These are phyloP conservation scores for Perca flavescens DNA, from an alignment of 2,113 vertebrate genomes.

Conservation along the genomic window DNA sequence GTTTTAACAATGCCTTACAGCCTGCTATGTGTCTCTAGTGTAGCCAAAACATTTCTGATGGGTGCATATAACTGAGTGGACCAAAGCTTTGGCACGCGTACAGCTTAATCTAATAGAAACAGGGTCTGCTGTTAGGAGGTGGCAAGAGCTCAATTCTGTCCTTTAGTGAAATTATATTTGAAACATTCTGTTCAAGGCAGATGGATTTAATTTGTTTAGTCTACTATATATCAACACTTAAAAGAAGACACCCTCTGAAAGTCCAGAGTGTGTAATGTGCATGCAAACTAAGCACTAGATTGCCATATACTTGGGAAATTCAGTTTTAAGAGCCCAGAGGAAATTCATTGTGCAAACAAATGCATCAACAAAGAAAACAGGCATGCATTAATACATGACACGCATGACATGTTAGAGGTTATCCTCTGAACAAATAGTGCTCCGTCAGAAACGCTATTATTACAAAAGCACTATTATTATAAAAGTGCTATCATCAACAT, in stretches of 20 bases:
- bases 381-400: conserved; percentile 41
- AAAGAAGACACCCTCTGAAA: not conserved
- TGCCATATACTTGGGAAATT: not conserved
- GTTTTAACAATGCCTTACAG: conserved; percentile 68
- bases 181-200: conserved; percentile 44
- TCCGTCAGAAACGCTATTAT: conserved; percentile 18
- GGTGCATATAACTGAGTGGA: conserved; percentile 16
- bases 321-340: conserved; percentile 8
- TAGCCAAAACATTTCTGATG: conserved; percentile 59
- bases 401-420: conserved; percentile 41
- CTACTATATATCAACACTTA: conserved; percentile 2
- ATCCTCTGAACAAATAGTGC: conserved; percentile 37
- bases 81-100: conserved; percentile 21
- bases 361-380: conserved; percentile 35
- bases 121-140: conserved; percentile 25
- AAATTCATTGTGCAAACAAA: conserved; percentile 41
- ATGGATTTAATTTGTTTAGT: conserved; percentile 53
- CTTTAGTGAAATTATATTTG: conserved; percentile 33
- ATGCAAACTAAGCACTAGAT: not conserved
- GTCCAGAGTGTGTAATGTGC: not conserved
- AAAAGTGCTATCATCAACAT: conserved; percentile 54
- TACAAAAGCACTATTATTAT: conserved; percentile 53
- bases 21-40: conserved; percentile 47
- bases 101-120: conserved; percentile 40
- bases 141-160: conserved; percentile 27